Evolutionary conservation across 2,888 invertebrate species (phyloP), one percentile per base, ranked within the genome.

Genomic region (Dryobotodes eremita): DNA sequence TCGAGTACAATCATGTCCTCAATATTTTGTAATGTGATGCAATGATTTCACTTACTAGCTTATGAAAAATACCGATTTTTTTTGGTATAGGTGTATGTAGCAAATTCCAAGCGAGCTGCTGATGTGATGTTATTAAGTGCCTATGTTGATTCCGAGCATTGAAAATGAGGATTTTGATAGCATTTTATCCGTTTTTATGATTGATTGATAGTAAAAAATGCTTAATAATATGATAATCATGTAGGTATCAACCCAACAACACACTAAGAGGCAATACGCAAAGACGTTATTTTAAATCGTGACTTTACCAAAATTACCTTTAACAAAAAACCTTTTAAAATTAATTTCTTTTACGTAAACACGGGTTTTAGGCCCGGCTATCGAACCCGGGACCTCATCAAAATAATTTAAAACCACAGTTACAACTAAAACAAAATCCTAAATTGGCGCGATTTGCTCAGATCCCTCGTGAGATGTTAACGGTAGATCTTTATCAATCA

Each of bases 361-460:
- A 82, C 77, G 31, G 75, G 79, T 78, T 74, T 86, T 59, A 77
- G 75, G 73, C 72, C 73, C 77, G 80, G 77, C 75, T 79, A 83
- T 80, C 86, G 83, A 80, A 88, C 84, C 75, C 86, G 80, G 82
- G 88, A 87, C 88, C 86, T 89, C 83, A 88, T 87, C 83, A 86
- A 84, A 82, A 88, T 85, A 84, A 85, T 87, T 85, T 74, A 88
- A 88, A 90, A 90, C 82, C 84, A 92, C 91, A 91, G 90, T 92
- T 90, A 92, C 84, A 90, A 87, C 92, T 92, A 94, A 92, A 93
- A 92, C 93, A 90, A 92, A 92, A 93, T 94, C 94, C 95, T 94
- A 95, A 96, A 94, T 93, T 94, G 95, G 93, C 91, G 89, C 85
- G 92, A 92, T 94, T 93, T 94, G 93, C 94, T 90, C 84, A 89